Evolutionary conservation across 53 echinoderm and acorn worm species (phyloP), one percentile per base, ranked within the genome.

Genomic region (Mesocentrotus franciscanus): DNA sequence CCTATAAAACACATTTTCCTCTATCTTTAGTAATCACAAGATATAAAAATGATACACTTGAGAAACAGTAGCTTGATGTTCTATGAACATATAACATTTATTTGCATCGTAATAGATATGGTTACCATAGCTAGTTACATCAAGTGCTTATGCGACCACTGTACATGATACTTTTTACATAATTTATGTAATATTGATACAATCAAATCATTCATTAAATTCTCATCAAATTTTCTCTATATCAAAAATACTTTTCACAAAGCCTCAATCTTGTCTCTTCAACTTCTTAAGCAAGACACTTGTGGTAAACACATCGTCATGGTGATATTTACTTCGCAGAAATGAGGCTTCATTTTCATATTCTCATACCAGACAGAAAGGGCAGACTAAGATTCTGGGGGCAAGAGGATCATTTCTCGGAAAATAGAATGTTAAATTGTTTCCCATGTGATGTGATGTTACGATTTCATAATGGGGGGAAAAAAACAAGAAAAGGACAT

Each of bases 41-140:
- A 76, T 33, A 39, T 81, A 1, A 58, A 87, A 58, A 87, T 57
- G 9, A 87, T 10, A 39, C 24, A 42, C 20, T 39, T 18, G 4
- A 24, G 55, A 84, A 57, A 87, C 58, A 57, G 9, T n/a, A n/a
- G 5, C 13, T 72, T 92, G 92, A 66, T 93, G 93, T 93, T 93
- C 93, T 93, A 93, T 81, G 93, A 93, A 93, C 93, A 93, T 93
- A 10, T 32, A 93, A 93, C 93, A 81, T 93, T 93, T 93, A 93
- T 93, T 93, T 16, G 78, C 93, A 93, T 93, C 36, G 93, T 74
- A 92, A 92, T 49, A 92, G 62, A 72, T 75, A 92, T 92, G 92
- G 92, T 92, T 74, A 74, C 92, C 92, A 92, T 75, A 92, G 42
- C 74, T 92, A 71, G 92, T 92, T 92, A 92, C 92, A 87, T 87